phyloP scores from a whole-genome alignment of 2,113 vertebrate species.

The Lipophrys pholis region DNA sequence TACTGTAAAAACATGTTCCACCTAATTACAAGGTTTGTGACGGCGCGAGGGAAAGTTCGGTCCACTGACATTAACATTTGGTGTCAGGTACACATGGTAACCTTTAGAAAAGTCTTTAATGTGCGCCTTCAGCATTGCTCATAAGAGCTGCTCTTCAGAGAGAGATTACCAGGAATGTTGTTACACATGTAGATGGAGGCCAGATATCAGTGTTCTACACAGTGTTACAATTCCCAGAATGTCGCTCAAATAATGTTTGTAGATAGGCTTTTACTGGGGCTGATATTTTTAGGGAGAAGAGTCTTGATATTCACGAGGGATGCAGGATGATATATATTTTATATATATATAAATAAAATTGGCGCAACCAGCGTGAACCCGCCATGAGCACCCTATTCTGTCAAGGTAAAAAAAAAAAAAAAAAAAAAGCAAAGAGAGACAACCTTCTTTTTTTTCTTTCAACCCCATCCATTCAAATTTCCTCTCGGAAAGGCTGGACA shows the following conservation, averaged over 20 bases:
- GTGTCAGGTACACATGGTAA: slow-evolving; percentile 23
- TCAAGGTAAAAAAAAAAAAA: too few species aligned
- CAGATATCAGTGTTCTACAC: not conserved
- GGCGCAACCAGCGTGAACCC: too few species aligned
- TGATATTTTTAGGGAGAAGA: too few species aligned
- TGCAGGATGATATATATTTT: too few species aligned
- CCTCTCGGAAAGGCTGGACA: too few species aligned
- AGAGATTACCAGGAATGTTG: slow-evolving; percentile 15
- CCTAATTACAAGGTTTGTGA: slow-evolving; percentile 66
- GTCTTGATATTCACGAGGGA: too few species aligned
- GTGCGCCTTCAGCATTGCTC: slow-evolving; percentile 27
- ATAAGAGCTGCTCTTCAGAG: slow-evolving; percentile 9
- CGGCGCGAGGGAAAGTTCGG: slow-evolving; percentile 65
- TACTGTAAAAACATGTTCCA: slow-evolving; percentile 71
- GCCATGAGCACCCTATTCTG: too few species aligned
- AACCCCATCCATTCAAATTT: too few species aligned
- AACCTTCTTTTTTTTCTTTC: too few species aligned
- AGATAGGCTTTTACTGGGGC: not conserved
- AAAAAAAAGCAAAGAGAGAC: too few species aligned
- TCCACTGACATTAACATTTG: slow-evolving; percentile 32
- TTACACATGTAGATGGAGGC: not conserved
- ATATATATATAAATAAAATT: too few species aligned
- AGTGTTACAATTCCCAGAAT: not conserved
- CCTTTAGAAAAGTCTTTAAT: slow-evolving; percentile 53
- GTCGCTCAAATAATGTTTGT: not conserved